Evolutionary conservation across 2,797 vertebrate species (phyloP), one percentile per base, ranked within the genome.

Genomic region (Phrynocephalus forsythii): DNA sequence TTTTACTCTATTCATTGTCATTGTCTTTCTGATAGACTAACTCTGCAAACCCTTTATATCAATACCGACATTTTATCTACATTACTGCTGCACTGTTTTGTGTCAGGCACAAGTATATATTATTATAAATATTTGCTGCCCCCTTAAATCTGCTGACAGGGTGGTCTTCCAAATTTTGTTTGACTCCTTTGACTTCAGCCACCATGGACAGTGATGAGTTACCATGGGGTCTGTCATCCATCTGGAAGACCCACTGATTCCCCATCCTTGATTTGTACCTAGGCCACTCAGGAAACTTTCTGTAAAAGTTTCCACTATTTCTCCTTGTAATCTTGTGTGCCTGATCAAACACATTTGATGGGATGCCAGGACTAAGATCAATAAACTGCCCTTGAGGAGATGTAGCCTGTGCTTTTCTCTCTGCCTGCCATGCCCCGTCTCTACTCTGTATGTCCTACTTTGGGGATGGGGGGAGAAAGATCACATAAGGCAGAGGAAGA

Each of bases 291-390:
- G 33, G 38, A 81, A 10, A n/a, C 33, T 73, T 56, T 63, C 28
- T 30, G 48, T 10, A 56, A 78, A 87, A 83, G 69, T 38, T 73
- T 26, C 44, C 87, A 44, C 24, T 75, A 56, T 56, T 56, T 50
- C 28, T 84, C 63, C 63, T n/a, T 69, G 60, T 30, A 84, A 11
- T 48, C 50, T 86, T 80, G 60, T 48, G 33, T 68, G 76, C 52
- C 75, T 69, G 52, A 84, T 87, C 77, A 84, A 79, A 87, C 44
- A 56, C 10, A 86, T 86, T 84, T 86, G 86, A 83, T 83, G 80
- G 69, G 69, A 84, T 75, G 84, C 77, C 69, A 26, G 68, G 76
- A 44, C 68, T 63, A 22, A 44, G 77, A 88, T 88, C 68, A 88
- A 80, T 88, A 75, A 60, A n/a, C 26, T 67, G 26, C 75, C 56